Percentiles rank a stretch among this genome's conserved stretches.
These are phyloP conservation scores for Stratiolaelaps scimitus DNA, from an alignment of 1,140 invertebrate genomes.

Conservation along the genomic window DNA sequence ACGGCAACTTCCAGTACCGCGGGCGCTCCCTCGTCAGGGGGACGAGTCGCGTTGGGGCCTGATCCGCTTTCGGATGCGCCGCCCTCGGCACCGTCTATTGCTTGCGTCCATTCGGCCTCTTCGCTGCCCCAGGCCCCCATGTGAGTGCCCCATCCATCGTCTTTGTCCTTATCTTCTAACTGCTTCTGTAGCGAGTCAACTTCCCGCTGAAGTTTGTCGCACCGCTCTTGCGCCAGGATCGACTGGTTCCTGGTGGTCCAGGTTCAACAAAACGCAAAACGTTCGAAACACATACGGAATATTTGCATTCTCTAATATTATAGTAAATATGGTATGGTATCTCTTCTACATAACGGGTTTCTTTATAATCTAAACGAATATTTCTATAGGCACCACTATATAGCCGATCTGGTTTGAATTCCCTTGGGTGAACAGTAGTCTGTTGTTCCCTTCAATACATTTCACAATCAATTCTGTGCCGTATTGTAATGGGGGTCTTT, in stretches of 20 bases:
- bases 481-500: too few relatives aligned
- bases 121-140: not conserved
- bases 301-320: too few relatives aligned
- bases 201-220: slow-evolving; percentile 37
- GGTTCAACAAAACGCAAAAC: too few relatives aligned
- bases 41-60: slow-evolving; percentile 25
- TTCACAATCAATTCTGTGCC: too few relatives aligned
- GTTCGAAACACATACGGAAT: too few relatives aligned
- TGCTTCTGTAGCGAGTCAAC: slow-evolving; percentile 36
- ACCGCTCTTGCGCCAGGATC: slow-evolving; percentile 45
- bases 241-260: slow-evolving; percentile 41
- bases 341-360: too few relatives aligned
- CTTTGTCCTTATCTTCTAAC: slow-evolving; percentile 36
- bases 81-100: not conserved
- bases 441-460: too few relatives aligned
- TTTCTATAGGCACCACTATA: too few relatives aligned
- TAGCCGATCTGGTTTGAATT: too few relatives aligned
- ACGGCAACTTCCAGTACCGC: slow-evolving; percentile 19
- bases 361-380: too few relatives aligned
- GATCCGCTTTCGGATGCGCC: not conserved
- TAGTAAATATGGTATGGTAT: too few relatives aligned
- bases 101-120: not conserved
- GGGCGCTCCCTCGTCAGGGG: slow-evolving; percentile 4
- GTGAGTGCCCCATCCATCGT: slow-evolving; percentile 36
- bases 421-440: too few relatives aligned